Evolutionary conservation across 2,797 vertebrate genomes (phyloP).

Genomic region (Silurus lanzhouensis): DNA sequence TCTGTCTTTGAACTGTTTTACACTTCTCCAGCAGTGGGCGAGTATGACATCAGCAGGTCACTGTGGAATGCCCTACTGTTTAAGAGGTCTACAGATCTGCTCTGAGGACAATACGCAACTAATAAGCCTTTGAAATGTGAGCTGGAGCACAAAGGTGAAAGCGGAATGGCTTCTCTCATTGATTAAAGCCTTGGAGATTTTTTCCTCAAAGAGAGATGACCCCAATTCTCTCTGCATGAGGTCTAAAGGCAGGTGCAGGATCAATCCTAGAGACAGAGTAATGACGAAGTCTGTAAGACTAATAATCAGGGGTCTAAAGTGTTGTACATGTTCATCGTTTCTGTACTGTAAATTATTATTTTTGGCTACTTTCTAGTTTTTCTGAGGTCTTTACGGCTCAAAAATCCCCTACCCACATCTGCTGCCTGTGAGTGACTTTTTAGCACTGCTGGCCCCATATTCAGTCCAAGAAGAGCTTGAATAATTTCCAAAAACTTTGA

Average conservation of each 20-base stretch:
- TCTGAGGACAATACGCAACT: constrained; percentile 56
- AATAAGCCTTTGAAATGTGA: constrained; percentile 73
- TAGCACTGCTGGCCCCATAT: too few species aligned
- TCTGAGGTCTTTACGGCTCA: too few species aligned
- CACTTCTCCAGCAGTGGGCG: constrained; percentile 14
- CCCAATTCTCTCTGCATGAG: neutral
- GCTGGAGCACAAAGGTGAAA: constrained; percentile 61
- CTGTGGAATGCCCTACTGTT: constrained; percentile 23
- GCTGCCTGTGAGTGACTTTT: too few species aligned
- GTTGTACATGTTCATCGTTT: too few species aligned
- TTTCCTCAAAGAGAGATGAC: constrained; percentile 20
- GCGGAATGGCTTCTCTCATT: constrained; percentile 52
- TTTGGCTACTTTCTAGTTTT: too few species aligned
- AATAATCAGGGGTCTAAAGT: too few species aligned
- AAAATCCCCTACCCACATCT: too few species aligned
- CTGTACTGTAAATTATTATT: too few species aligned
- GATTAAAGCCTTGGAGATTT: constrained; percentile 26
- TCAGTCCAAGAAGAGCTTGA: too few species aligned
- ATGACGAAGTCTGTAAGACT: neutral
- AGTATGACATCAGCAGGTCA: constrained; percentile 18
- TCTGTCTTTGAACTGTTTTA: neutral
- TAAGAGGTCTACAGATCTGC: constrained; percentile 51
- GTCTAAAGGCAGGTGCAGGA: constrained; percentile 12
- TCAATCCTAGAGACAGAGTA: neutral
- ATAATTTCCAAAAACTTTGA: too few species aligned